Evolutionary conservation across 2,797 vertebrate genomes (phyloP).

Genomic region (Danio kyathit): DNA sequence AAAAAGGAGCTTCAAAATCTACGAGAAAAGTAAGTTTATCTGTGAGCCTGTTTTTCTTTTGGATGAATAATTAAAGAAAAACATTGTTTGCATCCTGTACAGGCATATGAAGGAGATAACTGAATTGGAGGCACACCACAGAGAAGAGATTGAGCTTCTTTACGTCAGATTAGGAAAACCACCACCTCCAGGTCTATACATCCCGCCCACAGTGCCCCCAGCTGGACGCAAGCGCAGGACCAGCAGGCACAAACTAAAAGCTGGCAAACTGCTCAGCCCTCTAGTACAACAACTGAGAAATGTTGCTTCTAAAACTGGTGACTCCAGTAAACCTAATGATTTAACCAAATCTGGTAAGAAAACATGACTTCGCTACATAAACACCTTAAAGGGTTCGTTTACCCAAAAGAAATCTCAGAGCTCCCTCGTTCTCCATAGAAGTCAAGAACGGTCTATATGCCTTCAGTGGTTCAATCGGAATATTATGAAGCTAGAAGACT

Average conservation of each 20-base stretch:
- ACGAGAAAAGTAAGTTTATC: slow-evolving; percentile 89
- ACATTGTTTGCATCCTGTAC: slow-evolving; percentile 18
- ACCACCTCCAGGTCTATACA: slow-evolving; percentile 87
- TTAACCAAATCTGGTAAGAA: slow-evolving; percentile 66
- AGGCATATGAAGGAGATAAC: slow-evolving; percentile 97
- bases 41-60: slow-evolving; percentile 13
- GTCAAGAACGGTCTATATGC: too few species aligned
- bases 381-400: too few species aligned
- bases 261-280: slow-evolving; percentile 92
- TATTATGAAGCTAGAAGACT: too few species aligned
- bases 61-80: background rate
- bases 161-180: slow-evolving; percentile 90
- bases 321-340: slow-evolving; percentile 83
- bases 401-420: too few species aligned
- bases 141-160: slow-evolving; percentile 92
- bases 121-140: slow-evolving; percentile 93
- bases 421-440: too few species aligned
- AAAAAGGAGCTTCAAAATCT: slow-evolving; percentile 92
- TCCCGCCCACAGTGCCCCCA: slow-evolving; percentile 88
- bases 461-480: too few species aligned
- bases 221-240: slow-evolving; percentile 87
- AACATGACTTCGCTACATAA: background rate
- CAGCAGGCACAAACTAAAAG: slow-evolving; percentile 93
- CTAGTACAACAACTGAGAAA: slow-evolving; percentile 94
- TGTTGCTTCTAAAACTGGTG: slow-evolving; percentile 86